Evolutionary conservation across 30 jellyfish, hydroid and myxozoan species (phyloP), one percentile per base, ranked within the genome.

Genomic region (Hydractinia echinata): DNA sequence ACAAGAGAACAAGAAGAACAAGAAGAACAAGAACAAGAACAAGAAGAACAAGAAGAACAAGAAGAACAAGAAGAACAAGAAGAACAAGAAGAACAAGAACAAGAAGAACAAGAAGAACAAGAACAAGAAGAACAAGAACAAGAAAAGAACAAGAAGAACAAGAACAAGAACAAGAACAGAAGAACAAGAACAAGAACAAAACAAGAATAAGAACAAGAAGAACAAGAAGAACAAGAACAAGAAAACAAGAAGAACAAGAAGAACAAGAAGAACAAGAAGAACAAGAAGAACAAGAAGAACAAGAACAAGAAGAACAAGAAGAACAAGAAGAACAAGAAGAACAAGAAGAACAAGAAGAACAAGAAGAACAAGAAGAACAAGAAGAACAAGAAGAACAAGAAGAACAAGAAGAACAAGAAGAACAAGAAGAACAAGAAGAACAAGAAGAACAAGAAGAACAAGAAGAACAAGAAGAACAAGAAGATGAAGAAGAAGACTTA

Each of bases 131-230:
- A 13, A 60, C 2, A 13, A 13, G 18, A 60, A 60, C 2, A 13
- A 14, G 18, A 71, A 52, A 60, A 13, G 15, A 16, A 60, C 2
- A 13, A 13, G 44, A 30, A 30, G 44, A 30, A 30, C 2, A 30
- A 30, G 44, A n/a, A n/a, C n/a, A 30, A 30, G 44, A 30, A 30
- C 2, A 30, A 30, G 44, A 30, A 30, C 2, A 30, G 44, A 30
- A 30, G 44, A 30, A 30, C 2, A 30, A 30, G 1, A 30, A n/a
- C n/a, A n/a, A n/a, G n/a, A n/a, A n/a, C n/a, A 30, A 30, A 71
- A 49, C 18, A 69, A 7, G 16, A 61, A 30, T 78, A 82, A 8
- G 64, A 72, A 54, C 56, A 68, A 14, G 79, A 71, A 7, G 89
- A 82, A 52, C 18, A 20, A 8, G 83, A 50, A 48, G 72, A 84